These are phyloP conservation scores for Pollenia angustigena DNA, from an alignment of 2,888 invertebrate genomes.

Conservation along the genomic window DNA sequence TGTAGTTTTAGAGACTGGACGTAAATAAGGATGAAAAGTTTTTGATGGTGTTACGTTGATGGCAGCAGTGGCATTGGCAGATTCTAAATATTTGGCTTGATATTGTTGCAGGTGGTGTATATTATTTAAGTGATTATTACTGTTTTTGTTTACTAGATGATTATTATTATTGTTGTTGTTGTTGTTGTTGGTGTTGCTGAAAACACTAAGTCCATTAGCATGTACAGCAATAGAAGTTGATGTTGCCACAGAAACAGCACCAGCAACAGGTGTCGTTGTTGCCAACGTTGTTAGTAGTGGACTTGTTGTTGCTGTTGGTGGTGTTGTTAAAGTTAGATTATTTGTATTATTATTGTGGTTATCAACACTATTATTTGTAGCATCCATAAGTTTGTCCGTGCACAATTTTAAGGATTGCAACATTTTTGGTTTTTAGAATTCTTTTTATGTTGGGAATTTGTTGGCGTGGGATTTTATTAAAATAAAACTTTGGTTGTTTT, in stretches of 20 bases:
- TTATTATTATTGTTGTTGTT: conserved; percentile 69
- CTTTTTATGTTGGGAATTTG: conserved; percentile 63
- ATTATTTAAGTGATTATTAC: conserved; percentile 80
- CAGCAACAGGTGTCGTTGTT: conserved; percentile 78
- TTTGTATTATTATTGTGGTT: conserved; percentile 60
- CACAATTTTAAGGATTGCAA: conserved; percentile 83
- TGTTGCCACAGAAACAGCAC: conserved; percentile 72
- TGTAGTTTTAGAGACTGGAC: conserved; percentile 73
- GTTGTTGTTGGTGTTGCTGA: conserved; percentile 63
- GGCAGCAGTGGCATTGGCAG: conserved; percentile 75
- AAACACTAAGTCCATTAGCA: conserved; percentile 71
- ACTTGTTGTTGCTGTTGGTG: conserved; percentile 70
- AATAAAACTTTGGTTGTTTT: conserved; percentile 43
- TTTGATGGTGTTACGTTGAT: conserved; percentile 78
- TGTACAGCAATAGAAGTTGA: conserved; percentile 33
- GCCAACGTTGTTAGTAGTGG: conserved; percentile 61
- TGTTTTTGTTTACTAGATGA: conserved; percentile 75
- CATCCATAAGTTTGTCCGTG: conserved; percentile 81
- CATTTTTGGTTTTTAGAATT: conserved; percentile 80
- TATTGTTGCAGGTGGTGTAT: conserved; percentile 70
- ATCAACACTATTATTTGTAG: conserved; percentile 75
- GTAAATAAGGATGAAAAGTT: conserved; percentile 81
- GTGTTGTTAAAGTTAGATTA: conserved; percentile 71
- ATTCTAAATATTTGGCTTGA: conserved; percentile 74
- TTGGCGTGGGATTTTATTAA: conserved; percentile 28